phyloP scores from a whole-genome alignment of 2,888 invertebrate genomes.

The Nomada fucata region DNA sequence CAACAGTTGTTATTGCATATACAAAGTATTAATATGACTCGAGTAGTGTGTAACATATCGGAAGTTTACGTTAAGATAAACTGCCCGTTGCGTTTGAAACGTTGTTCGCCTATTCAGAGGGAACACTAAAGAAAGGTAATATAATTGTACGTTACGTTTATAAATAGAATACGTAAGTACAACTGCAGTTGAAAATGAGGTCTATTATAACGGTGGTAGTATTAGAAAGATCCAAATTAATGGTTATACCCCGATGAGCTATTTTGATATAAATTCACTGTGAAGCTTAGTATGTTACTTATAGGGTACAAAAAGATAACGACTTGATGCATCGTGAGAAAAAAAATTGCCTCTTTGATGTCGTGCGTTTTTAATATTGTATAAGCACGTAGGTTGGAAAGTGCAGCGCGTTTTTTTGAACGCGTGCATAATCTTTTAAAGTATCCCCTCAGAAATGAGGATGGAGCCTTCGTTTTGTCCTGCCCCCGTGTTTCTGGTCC shows the following conservation, averaged over 20 bases:
- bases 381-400: not conserved
- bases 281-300: not conserved
- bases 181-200: not conserved
- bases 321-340: not conserved
- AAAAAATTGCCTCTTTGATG: not conserved
- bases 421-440: not conserved
- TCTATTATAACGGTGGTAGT: constrained; percentile 21
- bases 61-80: too few species aligned
- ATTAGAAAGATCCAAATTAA: constrained; percentile 18
- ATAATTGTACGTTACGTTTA: not conserved
- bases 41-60: not conserved
- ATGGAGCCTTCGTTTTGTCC: constrained; percentile 33
- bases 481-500: constrained; percentile 19
- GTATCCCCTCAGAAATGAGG: constrained; percentile 5
- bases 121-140: not conserved
- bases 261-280: not conserved
- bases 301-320: constrained; percentile 3
- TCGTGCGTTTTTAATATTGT: not conserved
- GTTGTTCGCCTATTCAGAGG: not conserved
- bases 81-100: too few species aligned
- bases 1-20: constrained; percentile 49
- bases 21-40: not conserved
- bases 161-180: not conserved
- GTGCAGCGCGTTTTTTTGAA: constrained; percentile 2
- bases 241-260: not conserved